Evolutionary conservation across 2,888 invertebrate genomes (phyloP).

Genomic region (Labia minor): DNA sequence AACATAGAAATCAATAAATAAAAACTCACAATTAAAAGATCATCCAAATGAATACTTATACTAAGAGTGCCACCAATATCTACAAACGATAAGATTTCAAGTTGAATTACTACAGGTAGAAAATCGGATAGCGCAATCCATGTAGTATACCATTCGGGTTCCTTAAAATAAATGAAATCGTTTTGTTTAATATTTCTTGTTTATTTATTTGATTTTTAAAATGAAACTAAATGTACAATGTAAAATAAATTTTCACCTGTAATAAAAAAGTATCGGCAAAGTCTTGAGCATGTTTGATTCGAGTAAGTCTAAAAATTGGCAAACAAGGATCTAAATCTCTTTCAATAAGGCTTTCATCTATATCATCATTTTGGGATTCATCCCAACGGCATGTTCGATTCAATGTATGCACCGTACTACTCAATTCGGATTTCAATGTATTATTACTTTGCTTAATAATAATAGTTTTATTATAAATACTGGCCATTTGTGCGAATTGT

Average conservation of each 20-base stretch:
- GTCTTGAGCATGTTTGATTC: constrained; percentile 38
- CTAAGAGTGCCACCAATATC: constrained; percentile 41
- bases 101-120: constrained; percentile 35
- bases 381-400: constrained; percentile 19
- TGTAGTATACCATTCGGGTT: constrained; percentile 39
- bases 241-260: constrained; percentile 32
- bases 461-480: constrained; percentile 21
- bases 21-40: constrained; percentile 34
- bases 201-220: background rate
- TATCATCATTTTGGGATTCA: constrained; percentile 22
- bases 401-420: constrained; percentile 26
- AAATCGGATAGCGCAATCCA: constrained; percentile 37
- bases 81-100: constrained; percentile 37
- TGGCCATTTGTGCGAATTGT: constrained; percentile 27
- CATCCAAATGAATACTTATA: constrained; percentile 35
- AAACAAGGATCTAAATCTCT: constrained; percentile 32
- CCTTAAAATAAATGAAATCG: constrained; percentile 32
- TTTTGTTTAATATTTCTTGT: background rate
- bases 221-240: background rate
- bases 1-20: no score
- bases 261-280: constrained; percentile 40
- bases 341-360: constrained; percentile 22
- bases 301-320: constrained; percentile 36
- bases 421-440: constrained; percentile 24
- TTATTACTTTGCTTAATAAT: constrained; percentile 27